Percentiles rank a stretch among this genome's conserved stretches.
Conservation (phyloP, 2,113 vertebrate genomes). For the Turdus rufiventris region DNA sequence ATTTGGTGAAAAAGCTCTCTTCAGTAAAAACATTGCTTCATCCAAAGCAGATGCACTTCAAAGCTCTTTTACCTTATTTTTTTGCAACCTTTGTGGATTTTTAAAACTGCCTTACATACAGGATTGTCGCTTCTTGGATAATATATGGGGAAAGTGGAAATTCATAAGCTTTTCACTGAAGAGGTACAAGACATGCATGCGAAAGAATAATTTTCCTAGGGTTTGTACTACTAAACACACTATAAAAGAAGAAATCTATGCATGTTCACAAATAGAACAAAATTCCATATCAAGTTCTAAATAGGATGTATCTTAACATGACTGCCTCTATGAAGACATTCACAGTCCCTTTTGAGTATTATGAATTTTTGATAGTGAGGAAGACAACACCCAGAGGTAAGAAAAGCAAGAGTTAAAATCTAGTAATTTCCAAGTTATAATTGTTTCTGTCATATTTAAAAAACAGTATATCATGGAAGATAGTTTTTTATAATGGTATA, state of each 20-base stretch:
- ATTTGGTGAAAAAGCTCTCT: not conserved
- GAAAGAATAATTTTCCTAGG: not conserved
- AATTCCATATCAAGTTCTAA: fast-evolving
- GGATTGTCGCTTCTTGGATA: not conserved
- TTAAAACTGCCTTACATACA: not conserved
- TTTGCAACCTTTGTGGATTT: not conserved
- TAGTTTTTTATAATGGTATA: not conserved
- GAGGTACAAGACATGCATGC: not conserved
- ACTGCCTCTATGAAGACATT: not conserved
- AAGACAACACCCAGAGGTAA: not conserved
- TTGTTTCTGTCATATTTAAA: not conserved
- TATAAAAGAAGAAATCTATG: not conserved
- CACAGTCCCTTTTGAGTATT: not conserved
- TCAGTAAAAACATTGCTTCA: not conserved
- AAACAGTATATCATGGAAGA: not conserved
- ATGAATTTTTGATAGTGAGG: not conserved
- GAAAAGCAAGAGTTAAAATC: not conserved
- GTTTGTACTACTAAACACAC: not conserved
- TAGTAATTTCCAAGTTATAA: not conserved
- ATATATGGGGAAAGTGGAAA: not conserved
- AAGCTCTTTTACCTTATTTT: not conserved
- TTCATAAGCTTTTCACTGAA: not conserved
- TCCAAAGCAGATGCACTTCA: not conserved
- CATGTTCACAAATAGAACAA: not conserved
- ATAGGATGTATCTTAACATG: not conserved